Evolutionary conservation across 2,797 vertebrate genomes (phyloP).

Genomic region (Ficedula albicollis): DNA sequence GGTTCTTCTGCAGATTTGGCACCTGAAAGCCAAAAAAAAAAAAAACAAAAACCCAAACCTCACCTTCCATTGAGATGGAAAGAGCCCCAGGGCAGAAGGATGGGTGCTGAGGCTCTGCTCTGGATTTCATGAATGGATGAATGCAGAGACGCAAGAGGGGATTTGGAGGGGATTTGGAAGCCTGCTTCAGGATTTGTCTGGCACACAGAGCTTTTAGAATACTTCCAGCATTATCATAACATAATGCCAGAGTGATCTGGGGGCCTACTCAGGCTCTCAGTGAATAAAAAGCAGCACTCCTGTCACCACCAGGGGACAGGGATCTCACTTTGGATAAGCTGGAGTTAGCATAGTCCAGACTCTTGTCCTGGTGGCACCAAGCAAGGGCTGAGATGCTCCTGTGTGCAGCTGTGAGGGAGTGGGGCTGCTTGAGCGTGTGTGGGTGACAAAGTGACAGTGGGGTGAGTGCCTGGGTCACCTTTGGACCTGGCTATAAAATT

Average conservation of each 20-base stretch:
- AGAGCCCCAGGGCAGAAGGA: not conserved
- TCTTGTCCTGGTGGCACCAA: not conserved
- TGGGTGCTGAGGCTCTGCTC: not conserved
- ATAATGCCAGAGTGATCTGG: not conserved
- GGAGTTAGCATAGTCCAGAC: not conserved
- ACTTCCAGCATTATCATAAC: slow-evolving; percentile 36
- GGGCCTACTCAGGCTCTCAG: not conserved
- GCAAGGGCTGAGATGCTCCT: not conserved
- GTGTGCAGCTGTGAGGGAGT: not conserved
- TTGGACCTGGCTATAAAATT: not conserved
- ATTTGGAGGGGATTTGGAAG: slow-evolving; percentile 64
- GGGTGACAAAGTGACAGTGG: not conserved
- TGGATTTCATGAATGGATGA: slow-evolving; percentile 59
- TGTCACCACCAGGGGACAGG: not conserved
- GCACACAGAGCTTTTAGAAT: slow-evolving; percentile 32
- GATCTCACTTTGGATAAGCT: not conserved
- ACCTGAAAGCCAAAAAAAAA: not conserved
- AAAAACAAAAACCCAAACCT: not conserved
- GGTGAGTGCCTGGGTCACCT: not conserved
- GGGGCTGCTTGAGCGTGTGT: not conserved
- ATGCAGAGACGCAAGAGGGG: slow-evolving; percentile 19
- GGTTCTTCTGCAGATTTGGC: not conserved
- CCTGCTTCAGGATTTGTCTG: slow-evolving; percentile 60
- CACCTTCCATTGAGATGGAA: not conserved
- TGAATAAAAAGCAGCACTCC: not conserved